Percentiles rank a stretch among this genome's conserved stretches.
These are phyloP conservation scores for Drusus annulatus DNA, from an alignment of 1,140 invertebrate species.

Conservation along the genomic window DNA sequence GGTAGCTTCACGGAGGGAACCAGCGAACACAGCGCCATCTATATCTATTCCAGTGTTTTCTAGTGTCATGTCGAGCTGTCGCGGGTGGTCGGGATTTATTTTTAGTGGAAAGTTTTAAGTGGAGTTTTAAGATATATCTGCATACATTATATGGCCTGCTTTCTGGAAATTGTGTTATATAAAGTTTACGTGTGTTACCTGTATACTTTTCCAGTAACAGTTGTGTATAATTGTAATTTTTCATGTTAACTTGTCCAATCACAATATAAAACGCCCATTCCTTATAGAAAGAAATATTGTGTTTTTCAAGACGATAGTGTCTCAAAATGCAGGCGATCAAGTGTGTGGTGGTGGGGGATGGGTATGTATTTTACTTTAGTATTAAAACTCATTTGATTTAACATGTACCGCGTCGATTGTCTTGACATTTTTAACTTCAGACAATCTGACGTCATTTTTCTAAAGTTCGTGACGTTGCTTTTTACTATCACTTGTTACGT, in stretches of 20 bases:
- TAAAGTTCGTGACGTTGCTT: slow-evolving; percentile 42
- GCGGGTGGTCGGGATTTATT: slow-evolving; percentile 36
- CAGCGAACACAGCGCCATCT: slow-evolving; percentile 24
- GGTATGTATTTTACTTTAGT: slow-evolving; percentile 70
- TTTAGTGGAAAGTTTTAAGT: slow-evolving; percentile 39
- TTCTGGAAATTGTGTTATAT: slow-evolving; percentile 17
- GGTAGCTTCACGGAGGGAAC: slow-evolving; percentile 1
- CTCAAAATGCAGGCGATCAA: slow-evolving; percentile 91
- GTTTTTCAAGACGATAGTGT: slow-evolving; percentile 39
- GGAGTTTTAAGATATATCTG: slow-evolving; percentile 19
- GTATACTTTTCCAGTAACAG: neutral
- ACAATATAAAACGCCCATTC: slow-evolving; percentile 48
- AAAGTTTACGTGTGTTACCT: neutral
- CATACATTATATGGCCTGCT: neutral
- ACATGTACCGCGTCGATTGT: neutral
- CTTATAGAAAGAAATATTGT: slow-evolving; percentile 45
- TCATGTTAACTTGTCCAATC: slow-evolving; percentile 41
- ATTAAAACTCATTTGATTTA: neutral
- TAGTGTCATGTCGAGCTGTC: slow-evolving; percentile 43
- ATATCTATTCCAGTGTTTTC: slow-evolving; percentile 16
- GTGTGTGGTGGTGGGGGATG: slow-evolving; percentile 95
- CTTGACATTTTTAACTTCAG: slow-evolving; percentile 2
- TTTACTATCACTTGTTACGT: slow-evolving; percentile 51
- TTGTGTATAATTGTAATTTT: slow-evolving; percentile 12
- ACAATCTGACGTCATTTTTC: slow-evolving; percentile 50